phyloP scores from a whole-genome alignment of 2,797 vertebrate species.

The Myotis planiceps region DNA sequence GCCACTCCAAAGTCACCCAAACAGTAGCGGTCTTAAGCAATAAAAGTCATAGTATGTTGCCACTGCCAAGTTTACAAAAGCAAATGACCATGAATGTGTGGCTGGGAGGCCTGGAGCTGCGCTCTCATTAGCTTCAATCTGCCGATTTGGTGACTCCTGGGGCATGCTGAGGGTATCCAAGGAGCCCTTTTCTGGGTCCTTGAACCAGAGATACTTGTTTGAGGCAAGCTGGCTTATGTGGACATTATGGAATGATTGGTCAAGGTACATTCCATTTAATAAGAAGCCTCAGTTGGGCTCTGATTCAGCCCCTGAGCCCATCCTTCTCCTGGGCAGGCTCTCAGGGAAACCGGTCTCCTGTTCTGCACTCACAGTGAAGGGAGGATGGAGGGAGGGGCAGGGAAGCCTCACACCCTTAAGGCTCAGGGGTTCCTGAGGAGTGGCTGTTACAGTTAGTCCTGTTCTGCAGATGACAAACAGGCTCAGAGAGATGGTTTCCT shows the following conservation, averaged over 20 bases:
- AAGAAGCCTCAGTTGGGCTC: not conserved
- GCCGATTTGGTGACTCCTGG: not conserved
- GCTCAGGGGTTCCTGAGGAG: not conserved
- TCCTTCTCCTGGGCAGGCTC: not conserved
- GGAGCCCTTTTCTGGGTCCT: not conserved
- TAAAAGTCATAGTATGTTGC: not conserved
- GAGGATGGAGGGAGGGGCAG: too few relatives aligned
- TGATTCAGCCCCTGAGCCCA: not conserved
- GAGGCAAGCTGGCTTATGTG: not conserved
- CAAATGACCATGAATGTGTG: not conserved
- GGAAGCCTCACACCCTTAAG: not conserved
- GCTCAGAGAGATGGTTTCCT: not conserved
- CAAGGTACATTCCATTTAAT: not conserved
- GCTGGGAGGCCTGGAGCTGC: not conserved
- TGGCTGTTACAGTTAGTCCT: not conserved
- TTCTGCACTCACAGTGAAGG: not conserved
- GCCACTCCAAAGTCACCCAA: not conserved
- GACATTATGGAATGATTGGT: not conserved
- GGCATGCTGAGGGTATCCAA: not conserved
- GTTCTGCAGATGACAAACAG: not conserved
- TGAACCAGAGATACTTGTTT: not conserved
- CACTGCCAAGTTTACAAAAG: not conserved
- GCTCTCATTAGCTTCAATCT: not conserved
- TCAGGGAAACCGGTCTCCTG: not conserved
- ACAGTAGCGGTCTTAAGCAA: not conserved